These are phyloP conservation scores for Drosophila diplacantha DNA, from an alignment of 2,888 invertebrate genomes.

Conservation along the genomic window DNA sequence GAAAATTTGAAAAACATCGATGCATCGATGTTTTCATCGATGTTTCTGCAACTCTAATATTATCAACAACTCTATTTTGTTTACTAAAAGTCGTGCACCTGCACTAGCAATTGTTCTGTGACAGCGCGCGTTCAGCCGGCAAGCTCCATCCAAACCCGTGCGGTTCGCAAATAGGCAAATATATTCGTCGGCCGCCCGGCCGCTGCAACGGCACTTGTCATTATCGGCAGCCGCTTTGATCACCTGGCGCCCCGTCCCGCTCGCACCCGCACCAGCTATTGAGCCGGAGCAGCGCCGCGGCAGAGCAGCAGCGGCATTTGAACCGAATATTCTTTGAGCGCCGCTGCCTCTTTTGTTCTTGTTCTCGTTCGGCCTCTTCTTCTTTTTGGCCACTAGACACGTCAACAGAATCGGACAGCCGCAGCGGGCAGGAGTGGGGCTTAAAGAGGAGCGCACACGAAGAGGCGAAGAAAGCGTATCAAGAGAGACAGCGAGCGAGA, in stretches of 20 bases:
- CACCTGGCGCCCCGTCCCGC: constrained; percentile 44
- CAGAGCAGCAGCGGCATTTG: constrained; percentile 25
- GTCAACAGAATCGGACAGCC: constrained; percentile 35
- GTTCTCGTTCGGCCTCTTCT: constrained; percentile 31
- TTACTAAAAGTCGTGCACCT: constrained; percentile 47
- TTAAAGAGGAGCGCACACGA: not conserved
- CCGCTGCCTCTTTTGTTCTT: constrained; percentile 30
- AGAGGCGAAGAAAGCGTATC: not conserved
- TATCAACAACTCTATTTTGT: constrained; percentile 40
- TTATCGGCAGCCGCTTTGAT: constrained; percentile 58
- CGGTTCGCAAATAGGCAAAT: not conserved
- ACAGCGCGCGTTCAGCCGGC: constrained; percentile 32
- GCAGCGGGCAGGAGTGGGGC: not conserved
- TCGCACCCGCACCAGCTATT: constrained; percentile 11
- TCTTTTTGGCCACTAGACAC: constrained; percentile 39
- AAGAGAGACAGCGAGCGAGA: constrained; percentile 10
- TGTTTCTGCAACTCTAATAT: no score
- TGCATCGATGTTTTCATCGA: no score
- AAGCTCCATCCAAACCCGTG: not conserved
- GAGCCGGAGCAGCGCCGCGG: constrained; percentile 9
- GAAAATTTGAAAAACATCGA: no score
- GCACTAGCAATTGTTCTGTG: constrained; percentile 32
- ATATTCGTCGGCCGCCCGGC: not conserved
- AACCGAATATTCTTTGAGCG: constrained; percentile 34
- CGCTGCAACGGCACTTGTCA: constrained; percentile 31